Base-by-base conservation (phyloP, 2,797 vertebrate genomes). In the Limosa lapponica region DNA sequence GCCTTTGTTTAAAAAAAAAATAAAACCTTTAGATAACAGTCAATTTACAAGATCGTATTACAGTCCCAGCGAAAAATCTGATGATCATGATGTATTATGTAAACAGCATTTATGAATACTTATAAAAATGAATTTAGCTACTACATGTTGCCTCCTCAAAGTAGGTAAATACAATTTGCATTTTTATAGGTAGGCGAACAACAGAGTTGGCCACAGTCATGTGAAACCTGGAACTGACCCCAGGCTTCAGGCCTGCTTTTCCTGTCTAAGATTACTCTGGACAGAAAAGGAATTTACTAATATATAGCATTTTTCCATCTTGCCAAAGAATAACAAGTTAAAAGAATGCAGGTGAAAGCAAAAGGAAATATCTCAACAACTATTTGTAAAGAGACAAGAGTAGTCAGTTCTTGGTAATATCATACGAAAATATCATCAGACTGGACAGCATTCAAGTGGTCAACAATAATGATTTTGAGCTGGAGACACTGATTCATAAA, bases 101-200 rank as follows among this genome's bases (percentile, higher is more conserved):
- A 93, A 91, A 90, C 90, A 95, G 49, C 27, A 6, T 54, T 89
- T 82, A 90, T 54, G 46, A 79, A n/a, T 8, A 12, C 30, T 51
- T 27, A 32, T 46, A 72, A 93, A 91, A 72, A 72, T 5, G 24
- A 64, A 72, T 87, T 44, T 75, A 75, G 92, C 36, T 78, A 81
- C 79, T 79, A 41, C 69, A 11, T 62, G 88, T 93, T 89, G 16
- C 83, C 27, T 93, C 4, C 89, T 81, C 17, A 30, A 2, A 22
- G 61, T 70, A 84, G 62, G 77, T 72, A 95, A 93, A 94, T 82
- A 72, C 2, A 43, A 93, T 94, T 78, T 93, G 16, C 70, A 83
- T 88, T 83, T 95, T 93, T 75, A 86, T 62, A 12, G 16, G 65
- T n/a, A 69, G 72, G 61, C 9, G 80, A 86, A 81, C 32, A 55